Evolutionary conservation across 2,888 invertebrate species (phyloP).

Genomic region (Laspeyria flexula): DNA sequence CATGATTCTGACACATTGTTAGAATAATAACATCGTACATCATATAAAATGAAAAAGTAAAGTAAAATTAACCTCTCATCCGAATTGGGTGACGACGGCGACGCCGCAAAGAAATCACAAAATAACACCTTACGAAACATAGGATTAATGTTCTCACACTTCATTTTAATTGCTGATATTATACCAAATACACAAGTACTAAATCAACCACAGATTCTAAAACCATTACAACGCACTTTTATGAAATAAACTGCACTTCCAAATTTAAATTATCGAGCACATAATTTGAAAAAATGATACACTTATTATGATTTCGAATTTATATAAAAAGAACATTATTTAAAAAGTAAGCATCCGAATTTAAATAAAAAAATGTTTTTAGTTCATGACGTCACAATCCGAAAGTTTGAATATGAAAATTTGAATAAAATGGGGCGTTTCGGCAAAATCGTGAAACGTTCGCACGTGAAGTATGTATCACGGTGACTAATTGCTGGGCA

Average conservation of each 20-base stretch:
- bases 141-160: neutral
- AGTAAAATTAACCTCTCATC: conserved; percentile 53
- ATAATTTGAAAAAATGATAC: too few species aligned
- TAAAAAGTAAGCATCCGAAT: too few species aligned
- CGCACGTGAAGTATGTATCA: conserved; percentile 56
- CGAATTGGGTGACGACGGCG: conserved; percentile 36
- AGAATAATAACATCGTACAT: too few species aligned
- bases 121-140: conserved; percentile 65
- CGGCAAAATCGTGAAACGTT: conserved; percentile 17
- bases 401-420: conserved; percentile 7
- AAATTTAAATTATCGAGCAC: neutral
- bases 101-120: conserved; percentile 57
- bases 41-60: too few species aligned
- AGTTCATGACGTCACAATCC: neutral
- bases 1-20: too few species aligned
- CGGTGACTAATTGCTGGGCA: conserved; percentile 70
- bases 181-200: neutral
- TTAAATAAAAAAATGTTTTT: neutral
- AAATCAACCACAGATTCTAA: neutral
- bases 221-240: neutral
- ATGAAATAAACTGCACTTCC: neutral
- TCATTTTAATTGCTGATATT: neutral
- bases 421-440: conserved; percentile 28
- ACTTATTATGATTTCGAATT: too few species aligned
- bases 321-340: neutral